A percentile compares a stretch with the other conserved stretches of the same genome.
Conservation (phyloP, 1,140 invertebrate genomes). For the Paraescarpia echinospica region DNA sequence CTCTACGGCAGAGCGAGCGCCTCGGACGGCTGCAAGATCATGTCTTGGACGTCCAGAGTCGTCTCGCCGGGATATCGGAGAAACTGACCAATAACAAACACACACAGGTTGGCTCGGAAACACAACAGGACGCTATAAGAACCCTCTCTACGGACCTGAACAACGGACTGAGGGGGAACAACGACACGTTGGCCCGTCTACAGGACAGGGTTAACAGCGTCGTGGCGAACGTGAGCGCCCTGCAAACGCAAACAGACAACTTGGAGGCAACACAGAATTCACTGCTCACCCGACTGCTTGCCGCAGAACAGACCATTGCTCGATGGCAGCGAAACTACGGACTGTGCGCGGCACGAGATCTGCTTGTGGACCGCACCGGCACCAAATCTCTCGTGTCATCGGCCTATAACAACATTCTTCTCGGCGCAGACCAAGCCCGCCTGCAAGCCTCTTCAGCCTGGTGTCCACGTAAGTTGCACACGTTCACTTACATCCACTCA, state of each 20-base stretch:
- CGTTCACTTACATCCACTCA: no score
- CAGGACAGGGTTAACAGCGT: background rate
- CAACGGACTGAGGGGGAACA: background rate
- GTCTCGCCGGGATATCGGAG: background rate
- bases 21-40: background rate
- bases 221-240: background rate
- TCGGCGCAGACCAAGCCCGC: background rate
- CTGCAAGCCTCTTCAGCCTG: background rate
- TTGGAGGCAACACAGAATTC: background rate
- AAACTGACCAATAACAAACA: background rate
- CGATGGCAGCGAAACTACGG: background rate
- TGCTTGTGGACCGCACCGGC: background rate
- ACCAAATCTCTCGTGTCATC: background rate
- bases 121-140: background rate
- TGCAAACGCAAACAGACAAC: background rate
- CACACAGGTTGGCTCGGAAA: background rate
- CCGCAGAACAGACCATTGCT: background rate
- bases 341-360: background rate
- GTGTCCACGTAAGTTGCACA: background rate
- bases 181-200: background rate
- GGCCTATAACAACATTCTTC: background rate
- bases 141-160: background rate
- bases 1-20: background rate
- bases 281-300: background rate
- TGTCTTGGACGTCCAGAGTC: constrained; percentile 7